phyloP scores from a whole-genome alignment of 2,888 invertebrate species.

The Tachina grossa region DNA sequence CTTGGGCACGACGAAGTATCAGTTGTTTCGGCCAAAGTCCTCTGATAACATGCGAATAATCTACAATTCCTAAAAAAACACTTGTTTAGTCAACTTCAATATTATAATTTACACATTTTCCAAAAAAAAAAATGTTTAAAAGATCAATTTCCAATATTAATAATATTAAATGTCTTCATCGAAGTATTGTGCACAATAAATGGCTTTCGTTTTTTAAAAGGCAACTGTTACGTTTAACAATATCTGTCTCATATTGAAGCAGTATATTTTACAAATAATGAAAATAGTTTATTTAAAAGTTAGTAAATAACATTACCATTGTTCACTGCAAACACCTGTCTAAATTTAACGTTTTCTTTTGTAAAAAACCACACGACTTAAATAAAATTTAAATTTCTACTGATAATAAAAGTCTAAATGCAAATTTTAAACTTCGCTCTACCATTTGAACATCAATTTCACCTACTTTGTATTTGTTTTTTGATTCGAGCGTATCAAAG shows the following conservation, averaged over 20 bases:
- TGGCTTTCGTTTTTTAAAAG: not conserved
- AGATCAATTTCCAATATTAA: no score
- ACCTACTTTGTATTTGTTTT: not conserved
- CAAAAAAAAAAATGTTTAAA: no score
- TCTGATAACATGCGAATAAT: no score
- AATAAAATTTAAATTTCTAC: constrained; percentile 39
- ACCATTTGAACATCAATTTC: constrained; percentile 4
- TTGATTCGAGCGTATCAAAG: not conserved
- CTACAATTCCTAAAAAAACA: no score
- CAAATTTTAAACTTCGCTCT: constrained; percentile 25
- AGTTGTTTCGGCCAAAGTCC: no score
- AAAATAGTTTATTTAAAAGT: constrained; percentile 6
- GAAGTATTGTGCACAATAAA: not conserved
- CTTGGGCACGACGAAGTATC: no score
- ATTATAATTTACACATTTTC: no score
- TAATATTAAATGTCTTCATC: not conserved
- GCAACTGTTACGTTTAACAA: not conserved
- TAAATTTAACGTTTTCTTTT: constrained; percentile 35
- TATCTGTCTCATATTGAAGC: not conserved
- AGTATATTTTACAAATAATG: constrained; percentile 2
- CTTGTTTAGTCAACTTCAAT: no score
- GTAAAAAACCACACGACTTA: constrained; percentile 48
- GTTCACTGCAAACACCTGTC: constrained; percentile 34
- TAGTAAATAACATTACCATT: not conserved
- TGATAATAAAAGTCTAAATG: constrained; percentile 43